Percentiles rank a stretch among this genome's conserved stretches.
Conservation (phyloP, 2,113 vertebrate species). For the Ahaetulla prasina region DNA sequence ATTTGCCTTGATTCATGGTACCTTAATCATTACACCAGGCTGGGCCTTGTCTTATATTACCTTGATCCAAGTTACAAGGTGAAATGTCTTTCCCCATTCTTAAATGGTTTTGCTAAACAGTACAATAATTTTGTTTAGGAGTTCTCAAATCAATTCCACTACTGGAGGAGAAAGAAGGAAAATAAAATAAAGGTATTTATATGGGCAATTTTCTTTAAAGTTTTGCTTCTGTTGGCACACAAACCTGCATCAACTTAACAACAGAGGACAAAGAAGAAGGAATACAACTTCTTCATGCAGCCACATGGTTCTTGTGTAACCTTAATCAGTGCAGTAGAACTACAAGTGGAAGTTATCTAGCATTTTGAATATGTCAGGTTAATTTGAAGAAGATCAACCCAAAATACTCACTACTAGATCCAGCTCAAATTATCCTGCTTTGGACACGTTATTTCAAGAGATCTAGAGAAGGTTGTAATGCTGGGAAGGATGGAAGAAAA, state of each 20-base stretch:
- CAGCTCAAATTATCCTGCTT: not conserved
- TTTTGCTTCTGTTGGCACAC: conserved; percentile 8
- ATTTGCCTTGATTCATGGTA: not conserved
- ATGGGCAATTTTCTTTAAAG: conserved; percentile 10
- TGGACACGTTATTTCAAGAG: not conserved
- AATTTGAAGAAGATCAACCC: not conserved
- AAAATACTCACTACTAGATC: not conserved
- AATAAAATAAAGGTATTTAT: not conserved
- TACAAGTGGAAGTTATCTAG: not conserved
- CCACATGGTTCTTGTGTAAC: not conserved
- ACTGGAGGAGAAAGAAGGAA: not conserved
- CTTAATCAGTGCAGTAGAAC: not conserved
- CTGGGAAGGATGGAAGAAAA: not conserved
- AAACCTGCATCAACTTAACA: not conserved
- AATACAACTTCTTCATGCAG: not conserved
- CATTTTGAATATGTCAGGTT: not conserved
- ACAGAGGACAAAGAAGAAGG: not conserved
- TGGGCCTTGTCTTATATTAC: not conserved
- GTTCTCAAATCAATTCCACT: not conserved
- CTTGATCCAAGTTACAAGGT: not conserved
- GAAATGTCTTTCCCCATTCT: not conserved
- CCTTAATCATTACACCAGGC: not conserved
- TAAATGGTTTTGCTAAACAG: not conserved
- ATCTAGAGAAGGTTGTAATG: not conserved
- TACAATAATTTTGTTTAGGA: not conserved